Conservation (phyloP, 1,140 invertebrate species). For the Drosophila guanche region DNA sequence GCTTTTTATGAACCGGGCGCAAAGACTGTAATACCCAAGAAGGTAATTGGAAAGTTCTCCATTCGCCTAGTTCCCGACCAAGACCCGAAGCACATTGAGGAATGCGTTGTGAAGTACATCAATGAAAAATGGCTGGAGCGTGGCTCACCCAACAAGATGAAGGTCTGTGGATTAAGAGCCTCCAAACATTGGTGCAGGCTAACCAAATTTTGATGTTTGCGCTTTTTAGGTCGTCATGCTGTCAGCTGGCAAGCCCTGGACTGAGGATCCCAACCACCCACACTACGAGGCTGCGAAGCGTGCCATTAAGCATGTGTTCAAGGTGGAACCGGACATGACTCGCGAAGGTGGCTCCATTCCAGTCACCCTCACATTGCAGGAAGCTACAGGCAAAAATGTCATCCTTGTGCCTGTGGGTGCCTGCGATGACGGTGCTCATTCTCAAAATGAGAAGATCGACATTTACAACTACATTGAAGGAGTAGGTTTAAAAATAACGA, state of each 20-base stretch:
- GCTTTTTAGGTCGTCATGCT: conserved; percentile 86
- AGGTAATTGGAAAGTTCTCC: conserved; percentile 98
- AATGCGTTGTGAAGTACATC: conserved; percentile 90
- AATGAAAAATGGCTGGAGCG: conserved; percentile 88
- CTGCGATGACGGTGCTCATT: conserved; percentile 98
- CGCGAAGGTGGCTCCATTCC: conserved; percentile 98
- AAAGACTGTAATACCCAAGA: conserved; percentile 98
- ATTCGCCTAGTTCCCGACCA: conserved; percentile 97
- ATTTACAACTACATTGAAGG: conserved; percentile 96
- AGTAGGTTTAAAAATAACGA: conserved; percentile 85
- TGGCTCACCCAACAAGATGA: conserved; percentile 94
- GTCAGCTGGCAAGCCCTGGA: conserved; percentile 92
- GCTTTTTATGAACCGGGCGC: conserved; percentile 95
- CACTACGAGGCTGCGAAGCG: conserved; percentile 94
- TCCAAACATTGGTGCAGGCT: neutral
- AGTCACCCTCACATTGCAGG: conserved; percentile 95
- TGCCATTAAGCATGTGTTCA: conserved; percentile 95
- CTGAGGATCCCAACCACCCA: conserved; percentile 94
- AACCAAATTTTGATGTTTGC: conserved; percentile 77
- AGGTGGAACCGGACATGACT: conserved; percentile 96
- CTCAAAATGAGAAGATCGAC: conserved; percentile 98
- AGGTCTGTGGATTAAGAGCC: conserved; percentile 84
- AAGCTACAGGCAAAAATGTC: conserved; percentile 96
- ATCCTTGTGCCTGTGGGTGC: conserved; percentile 95
- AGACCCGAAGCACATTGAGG: conserved; percentile 89